Evolutionary conservation across 2,888 invertebrate species (phyloP).

Genomic region (Gerris lacustris): DNA sequence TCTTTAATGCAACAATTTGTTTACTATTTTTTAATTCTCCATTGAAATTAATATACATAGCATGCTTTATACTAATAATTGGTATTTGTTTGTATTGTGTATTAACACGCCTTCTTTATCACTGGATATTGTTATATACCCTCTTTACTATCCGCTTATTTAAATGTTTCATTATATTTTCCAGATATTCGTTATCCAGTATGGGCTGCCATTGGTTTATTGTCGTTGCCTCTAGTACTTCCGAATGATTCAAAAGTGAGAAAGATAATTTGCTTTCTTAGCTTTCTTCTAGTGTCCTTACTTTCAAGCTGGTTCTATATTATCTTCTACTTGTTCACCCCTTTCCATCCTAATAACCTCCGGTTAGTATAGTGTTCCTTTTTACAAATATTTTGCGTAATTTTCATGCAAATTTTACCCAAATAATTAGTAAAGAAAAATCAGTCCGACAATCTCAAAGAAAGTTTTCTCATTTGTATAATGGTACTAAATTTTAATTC

Average conservation of each 20-base stretch:
- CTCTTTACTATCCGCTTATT: too few species aligned
- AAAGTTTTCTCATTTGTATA: too few species aligned
- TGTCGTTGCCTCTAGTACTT: not conserved
- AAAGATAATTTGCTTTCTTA: not conserved
- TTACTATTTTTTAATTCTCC: too few species aligned
- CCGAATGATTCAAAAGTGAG: not conserved
- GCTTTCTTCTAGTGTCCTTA: not conserved
- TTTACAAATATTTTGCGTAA: not conserved
- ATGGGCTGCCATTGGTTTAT: not conserved
- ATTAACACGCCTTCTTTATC: too few species aligned
- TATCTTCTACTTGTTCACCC: not conserved
- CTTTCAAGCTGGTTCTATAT: not conserved
- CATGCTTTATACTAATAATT: too few species aligned
- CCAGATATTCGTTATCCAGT: not conserved
- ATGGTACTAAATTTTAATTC: too few species aligned
- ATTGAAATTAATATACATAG: too few species aligned
- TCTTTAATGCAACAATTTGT: too few species aligned
- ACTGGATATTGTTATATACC: too few species aligned
- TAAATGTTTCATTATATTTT: not conserved
- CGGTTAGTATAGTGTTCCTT: not conserved
- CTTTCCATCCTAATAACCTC: not conserved
- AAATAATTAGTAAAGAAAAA: not conserved
- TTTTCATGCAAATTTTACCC: not conserved
- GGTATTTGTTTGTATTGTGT: too few species aligned
- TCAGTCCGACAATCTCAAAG: too few species aligned